Conservation (phyloP, 2,797 vertebrate species). For the Cottoperca gobio region DNA sequence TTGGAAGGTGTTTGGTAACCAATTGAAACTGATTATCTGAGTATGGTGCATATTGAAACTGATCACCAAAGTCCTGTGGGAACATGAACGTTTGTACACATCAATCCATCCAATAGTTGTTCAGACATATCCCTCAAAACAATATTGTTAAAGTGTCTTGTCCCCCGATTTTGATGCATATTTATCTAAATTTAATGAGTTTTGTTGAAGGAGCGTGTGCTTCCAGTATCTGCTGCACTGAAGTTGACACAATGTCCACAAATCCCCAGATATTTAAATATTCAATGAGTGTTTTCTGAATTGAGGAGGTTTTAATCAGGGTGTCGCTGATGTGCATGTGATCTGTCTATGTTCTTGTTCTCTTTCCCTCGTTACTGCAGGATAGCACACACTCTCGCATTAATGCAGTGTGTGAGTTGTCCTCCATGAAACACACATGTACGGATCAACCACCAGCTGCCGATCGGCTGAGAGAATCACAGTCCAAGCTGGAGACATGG, state of each 20-base stretch:
- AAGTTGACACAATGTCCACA: slow-evolving; percentile 32
- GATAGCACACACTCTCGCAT: slow-evolving; percentile 39
- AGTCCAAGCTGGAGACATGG: slow-evolving; percentile 5
- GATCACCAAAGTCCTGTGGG: too few species aligned
- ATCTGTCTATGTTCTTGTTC: slow-evolving; percentile 65
- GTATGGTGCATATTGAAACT: neutral
- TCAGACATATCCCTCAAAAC: neutral
- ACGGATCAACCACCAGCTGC: slow-evolving; percentile 12
- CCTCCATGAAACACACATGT: slow-evolving; percentile 12
- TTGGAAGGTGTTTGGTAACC: too few species aligned
- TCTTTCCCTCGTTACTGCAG: slow-evolving; percentile 18
- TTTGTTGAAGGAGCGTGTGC: neutral
- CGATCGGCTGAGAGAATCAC: slow-evolving; percentile 14
- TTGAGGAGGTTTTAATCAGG: slow-evolving; percentile 47
- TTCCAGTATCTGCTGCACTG: neutral
- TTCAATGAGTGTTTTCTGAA: slow-evolving; percentile 23
- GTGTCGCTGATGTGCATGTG: slow-evolving; percentile 41
- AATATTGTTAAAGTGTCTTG: neutral
- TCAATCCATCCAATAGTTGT: too few species aligned
- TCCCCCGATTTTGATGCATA: neutral
- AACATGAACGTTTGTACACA: too few species aligned
- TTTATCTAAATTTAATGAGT: neutral
- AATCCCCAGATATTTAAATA: slow-evolving; percentile 37
- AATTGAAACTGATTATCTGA: neutral
- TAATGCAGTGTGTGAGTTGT: slow-evolving; percentile 37